phyloP scores from a whole-genome alignment of 2,888 invertebrate species.

The Apamea sordens region DNA sequence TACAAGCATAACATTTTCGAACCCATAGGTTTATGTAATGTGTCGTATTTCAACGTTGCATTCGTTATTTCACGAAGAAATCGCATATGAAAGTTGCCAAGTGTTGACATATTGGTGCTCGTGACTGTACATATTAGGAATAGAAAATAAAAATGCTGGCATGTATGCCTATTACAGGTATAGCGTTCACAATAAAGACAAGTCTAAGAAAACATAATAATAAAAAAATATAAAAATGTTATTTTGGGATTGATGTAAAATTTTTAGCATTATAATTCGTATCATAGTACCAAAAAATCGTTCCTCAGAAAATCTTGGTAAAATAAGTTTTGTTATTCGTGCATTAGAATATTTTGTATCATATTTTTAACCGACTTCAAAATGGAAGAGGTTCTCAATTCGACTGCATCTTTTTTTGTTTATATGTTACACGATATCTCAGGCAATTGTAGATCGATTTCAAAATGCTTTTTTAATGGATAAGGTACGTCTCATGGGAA shows the following conservation, averaged over 20 bases:
- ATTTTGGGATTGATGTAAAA: background rate
- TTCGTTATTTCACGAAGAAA: too few species aligned
- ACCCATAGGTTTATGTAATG: too few species aligned
- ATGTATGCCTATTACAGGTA: background rate
- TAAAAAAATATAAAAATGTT: background rate
- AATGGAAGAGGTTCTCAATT: too few species aligned
- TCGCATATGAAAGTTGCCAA: too few species aligned
- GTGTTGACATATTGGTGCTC: too few species aligned
- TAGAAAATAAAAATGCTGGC: background rate
- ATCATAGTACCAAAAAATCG: too few species aligned
- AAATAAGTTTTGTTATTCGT: background rate
- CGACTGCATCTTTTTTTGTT: background rate
- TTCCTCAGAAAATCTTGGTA: background rate
- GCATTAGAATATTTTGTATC: background rate
- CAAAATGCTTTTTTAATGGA: too few species aligned
- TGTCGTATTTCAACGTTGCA: too few species aligned
- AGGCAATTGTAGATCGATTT: too few species aligned
- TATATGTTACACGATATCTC: background rate
- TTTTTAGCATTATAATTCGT: background rate
- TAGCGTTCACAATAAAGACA: background rate
- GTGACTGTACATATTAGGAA: background rate
- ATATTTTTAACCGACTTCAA: background rate
- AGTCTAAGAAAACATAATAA: background rate
- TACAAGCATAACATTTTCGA: too few species aligned
- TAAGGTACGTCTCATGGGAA: too few species aligned